Evolutionary conservation across 2,797 vertebrate genomes (phyloP).

Genomic region (Leuciscus waleckii): DNA sequence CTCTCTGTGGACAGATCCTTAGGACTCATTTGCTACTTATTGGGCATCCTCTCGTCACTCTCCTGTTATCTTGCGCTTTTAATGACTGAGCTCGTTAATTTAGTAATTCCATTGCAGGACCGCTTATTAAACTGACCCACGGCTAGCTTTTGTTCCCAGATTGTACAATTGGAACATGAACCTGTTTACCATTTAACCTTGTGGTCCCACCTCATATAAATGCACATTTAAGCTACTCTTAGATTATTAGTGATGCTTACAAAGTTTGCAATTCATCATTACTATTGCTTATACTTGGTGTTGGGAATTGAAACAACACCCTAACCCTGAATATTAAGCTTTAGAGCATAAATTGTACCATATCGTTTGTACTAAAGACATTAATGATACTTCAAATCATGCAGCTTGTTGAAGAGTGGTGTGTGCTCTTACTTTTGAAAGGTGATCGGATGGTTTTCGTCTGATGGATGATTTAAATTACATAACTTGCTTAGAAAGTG

Average conservation of each 20-base stretch:
- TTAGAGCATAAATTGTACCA: not conserved
- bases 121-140: constrained; percentile 57
- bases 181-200: constrained; percentile 55
- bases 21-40: constrained; percentile 66
- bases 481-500: not conserved
- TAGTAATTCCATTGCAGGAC: constrained; percentile 58
- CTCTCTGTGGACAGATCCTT: constrained; percentile 61
- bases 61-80: constrained; percentile 29
- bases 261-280: not conserved
- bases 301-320: not conserved
- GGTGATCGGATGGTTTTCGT: not conserved
- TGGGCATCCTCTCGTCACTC: constrained; percentile 49
- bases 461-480: not conserved
- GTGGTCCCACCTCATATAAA: not conserved
- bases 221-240: not conserved
- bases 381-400: not conserved
- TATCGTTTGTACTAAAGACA: not conserved
- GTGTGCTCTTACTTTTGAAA: not conserved
- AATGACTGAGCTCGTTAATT: constrained; percentile 59
- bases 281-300: not conserved
- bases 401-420: not conserved
- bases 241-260: not conserved
- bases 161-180: constrained; percentile 23
- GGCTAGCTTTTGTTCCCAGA: constrained; percentile 55
- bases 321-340: not conserved